Conservation (phyloP, 2,113 vertebrate species). For the Monopterus albus region DNA sequence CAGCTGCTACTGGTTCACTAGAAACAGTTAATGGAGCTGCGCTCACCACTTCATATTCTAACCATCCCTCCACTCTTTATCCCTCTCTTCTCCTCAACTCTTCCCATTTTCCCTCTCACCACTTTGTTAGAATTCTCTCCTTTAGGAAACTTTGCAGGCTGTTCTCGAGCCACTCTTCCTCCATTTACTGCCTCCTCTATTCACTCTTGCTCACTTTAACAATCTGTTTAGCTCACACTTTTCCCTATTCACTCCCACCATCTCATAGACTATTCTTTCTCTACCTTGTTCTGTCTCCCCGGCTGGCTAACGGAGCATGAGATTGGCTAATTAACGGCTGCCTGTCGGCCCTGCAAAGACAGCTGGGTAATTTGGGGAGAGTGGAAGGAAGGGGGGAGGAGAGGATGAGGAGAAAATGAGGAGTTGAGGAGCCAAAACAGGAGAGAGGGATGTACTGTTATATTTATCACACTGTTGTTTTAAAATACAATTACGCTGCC, state of each 20-base stretch:
- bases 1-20: not conserved
- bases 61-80: conserved; percentile 1
- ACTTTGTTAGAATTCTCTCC: conserved; percentile 36
- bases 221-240: conserved; percentile 52
- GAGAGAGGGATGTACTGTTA: conserved; percentile 1
- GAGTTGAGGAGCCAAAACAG: conserved; percentile 27
- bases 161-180: conserved; percentile 50
- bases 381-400: conserved; percentile 25
- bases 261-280: conserved; percentile 60
- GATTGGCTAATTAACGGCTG: conserved; percentile 81
- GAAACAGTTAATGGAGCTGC: conserved; percentile 26
- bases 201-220: conserved; percentile 67
- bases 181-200: conserved; percentile 58
- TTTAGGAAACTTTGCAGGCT: conserved; percentile 55
- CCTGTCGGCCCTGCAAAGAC: conserved; percentile 75
- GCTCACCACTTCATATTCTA: conserved; percentile 28
- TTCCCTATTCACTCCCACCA: conserved; percentile 37
- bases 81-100: conserved; percentile 16
- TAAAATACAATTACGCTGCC: conserved; percentile 3
- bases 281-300: conserved; percentile 68
- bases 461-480: conserved; percentile 26
- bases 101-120: conserved; percentile 16
- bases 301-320: conserved; percentile 78
- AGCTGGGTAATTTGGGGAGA: conserved; percentile 78
- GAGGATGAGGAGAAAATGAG: conserved; percentile 32